Base-by-base conservation (phyloP, 2,113 vertebrate genomes). In the Gallinago media region DNA sequence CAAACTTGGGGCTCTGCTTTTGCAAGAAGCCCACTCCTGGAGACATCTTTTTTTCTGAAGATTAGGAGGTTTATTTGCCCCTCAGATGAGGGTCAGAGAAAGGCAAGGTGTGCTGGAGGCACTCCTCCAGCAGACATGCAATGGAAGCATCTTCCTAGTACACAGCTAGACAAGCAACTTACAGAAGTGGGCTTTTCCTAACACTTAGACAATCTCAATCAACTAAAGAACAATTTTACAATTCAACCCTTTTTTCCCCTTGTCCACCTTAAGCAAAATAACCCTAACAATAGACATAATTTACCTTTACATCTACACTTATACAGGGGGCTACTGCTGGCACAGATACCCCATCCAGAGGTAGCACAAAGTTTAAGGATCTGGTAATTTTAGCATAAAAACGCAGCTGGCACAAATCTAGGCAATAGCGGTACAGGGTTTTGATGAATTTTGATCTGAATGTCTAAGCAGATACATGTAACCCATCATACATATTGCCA, bases 241-340 rank as follows among this genome's bases (percentile, higher is more conserved):
- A 29, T 75, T 72, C 34, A 50, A 38, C 6, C 11, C 63, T 38
- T 81, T 58, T 61, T 44, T 44, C 23, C 31, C 38, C 26, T 52
- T 55, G 56, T 36, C 72, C 31, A 80, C 12, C 21, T 44, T 49
- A 88, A 58, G 13, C 27, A 91, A 96, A 88, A 73, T 27, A 80
- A 72, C 29, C 14, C 38, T 82, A 66, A 55, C 29, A 50, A 82
- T 2, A 82, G 52, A 34, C 5, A 29, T 25, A 12, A 78, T 67
- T 67, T 68, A 52, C 29, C 52, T 75, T 88, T 88, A 52, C 9
- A 2, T 49, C 62, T 3, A 1, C 62, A 65, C 6, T 55, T 67
- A 55, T 0, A 2, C 25, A 27, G 0, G 0, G 8, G n/a, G 12
- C 38, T 91, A 81, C 73, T 81, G 83, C 72, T 38, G 22, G 31